These are phyloP conservation scores for Eilema sororculum DNA, from an alignment of 2,888 invertebrate species.

Conservation along the genomic window DNA sequence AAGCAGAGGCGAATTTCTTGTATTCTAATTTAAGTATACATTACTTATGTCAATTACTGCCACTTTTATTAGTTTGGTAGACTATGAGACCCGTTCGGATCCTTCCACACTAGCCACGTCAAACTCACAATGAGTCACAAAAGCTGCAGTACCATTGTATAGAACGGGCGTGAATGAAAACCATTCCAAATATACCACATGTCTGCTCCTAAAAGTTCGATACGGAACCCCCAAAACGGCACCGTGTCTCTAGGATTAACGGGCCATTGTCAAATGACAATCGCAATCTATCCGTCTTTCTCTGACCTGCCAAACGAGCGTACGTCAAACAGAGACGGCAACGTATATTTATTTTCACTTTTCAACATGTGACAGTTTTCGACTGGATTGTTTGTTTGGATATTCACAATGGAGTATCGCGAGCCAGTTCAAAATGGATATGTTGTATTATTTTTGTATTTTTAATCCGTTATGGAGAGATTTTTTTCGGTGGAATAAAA, in stretches of 20 bases:
- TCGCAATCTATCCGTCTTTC: constrained; percentile 77
- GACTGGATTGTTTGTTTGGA: constrained; percentile 83
- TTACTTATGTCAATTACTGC: no score
- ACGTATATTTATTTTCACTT: constrained; percentile 81
- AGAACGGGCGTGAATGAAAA: constrained; percentile 23
- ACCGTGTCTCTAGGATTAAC: constrained; percentile 84
- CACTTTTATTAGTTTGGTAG: no score
- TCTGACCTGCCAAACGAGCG: constrained; percentile 56
- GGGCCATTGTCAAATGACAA: constrained; percentile 81
- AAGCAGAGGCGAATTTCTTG: no score
- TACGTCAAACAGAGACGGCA: constrained; percentile 66
- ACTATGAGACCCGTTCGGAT: no score
- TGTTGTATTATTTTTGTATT: constrained; percentile 79
- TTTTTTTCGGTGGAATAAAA: constrained; percentile 30
- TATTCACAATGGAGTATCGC: constrained; percentile 72
- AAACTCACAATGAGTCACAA: neutral
- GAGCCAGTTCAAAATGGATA: constrained; percentile 68
- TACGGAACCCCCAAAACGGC: constrained; percentile 70
- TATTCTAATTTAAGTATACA: no score
- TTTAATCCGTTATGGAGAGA: constrained; percentile 75
- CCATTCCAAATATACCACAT: constrained; percentile 33
- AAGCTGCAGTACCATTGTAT: constrained; percentile 28
- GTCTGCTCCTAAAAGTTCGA: constrained; percentile 33
- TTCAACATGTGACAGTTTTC: constrained; percentile 85
- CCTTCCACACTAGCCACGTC: neutral